Conservation (phyloP, 1,140 invertebrate genomes). For the Pomacea maculata region DNA sequence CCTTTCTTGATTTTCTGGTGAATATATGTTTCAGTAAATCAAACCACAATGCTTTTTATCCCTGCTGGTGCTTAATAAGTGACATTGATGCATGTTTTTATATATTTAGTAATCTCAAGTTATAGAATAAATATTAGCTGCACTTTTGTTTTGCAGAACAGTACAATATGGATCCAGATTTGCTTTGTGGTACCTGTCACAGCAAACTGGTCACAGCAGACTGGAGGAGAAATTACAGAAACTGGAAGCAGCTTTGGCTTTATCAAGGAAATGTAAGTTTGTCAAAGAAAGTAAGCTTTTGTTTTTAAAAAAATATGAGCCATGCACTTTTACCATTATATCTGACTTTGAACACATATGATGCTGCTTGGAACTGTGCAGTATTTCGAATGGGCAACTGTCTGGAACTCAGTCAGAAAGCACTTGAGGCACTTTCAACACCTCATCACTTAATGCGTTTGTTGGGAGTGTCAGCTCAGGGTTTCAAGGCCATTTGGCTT, state of each 20-base stretch:
- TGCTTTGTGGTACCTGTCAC: constrained; percentile 26
- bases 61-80: no score
- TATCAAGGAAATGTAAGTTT: constrained; percentile 38
- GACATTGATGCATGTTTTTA: no score
- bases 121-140: background rate
- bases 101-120: background rate
- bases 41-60: no score
- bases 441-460: constrained; percentile 3
- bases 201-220: constrained; percentile 5
- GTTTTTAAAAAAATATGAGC: no score
- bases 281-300: constrained; percentile 30
- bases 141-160: constrained; percentile 14
- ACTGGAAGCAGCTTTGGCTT: constrained; percentile 29
- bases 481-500: constrained; percentile 31
- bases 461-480: constrained; percentile 22
- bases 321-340: background rate
- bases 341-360: background rate
- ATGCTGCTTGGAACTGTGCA: constrained; percentile 9
- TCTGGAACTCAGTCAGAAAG: constrained; percentile 27
- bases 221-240: constrained; percentile 23
- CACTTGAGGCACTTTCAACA: constrained; percentile 19
- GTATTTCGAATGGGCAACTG: constrained; percentile 33
- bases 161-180: constrained; percentile 34
- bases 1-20: no score
- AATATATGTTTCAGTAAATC: no score